Conservation (phyloP, 2,888 invertebrate species). For the Drosophila formosana region DNA sequence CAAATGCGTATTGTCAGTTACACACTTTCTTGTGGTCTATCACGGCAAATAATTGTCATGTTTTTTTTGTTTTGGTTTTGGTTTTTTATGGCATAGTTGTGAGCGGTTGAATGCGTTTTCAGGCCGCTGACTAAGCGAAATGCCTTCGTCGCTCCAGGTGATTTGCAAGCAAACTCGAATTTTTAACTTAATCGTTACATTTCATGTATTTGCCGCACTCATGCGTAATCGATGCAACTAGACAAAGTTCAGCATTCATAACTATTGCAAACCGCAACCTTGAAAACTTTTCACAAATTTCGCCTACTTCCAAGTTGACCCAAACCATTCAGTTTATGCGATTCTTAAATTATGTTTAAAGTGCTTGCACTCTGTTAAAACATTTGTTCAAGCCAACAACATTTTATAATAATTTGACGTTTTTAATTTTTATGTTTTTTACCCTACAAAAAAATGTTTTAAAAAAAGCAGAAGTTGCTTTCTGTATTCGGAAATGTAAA, state of each 20-base stretch:
- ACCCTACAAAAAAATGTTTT: not conserved
- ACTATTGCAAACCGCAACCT: not conserved
- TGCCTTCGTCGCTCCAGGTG: not conserved
- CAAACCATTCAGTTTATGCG: not conserved
- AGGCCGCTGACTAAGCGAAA: conserved; percentile 16
- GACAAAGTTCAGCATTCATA: not conserved
- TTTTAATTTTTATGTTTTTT: not conserved
- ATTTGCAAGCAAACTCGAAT: conserved; percentile 7
- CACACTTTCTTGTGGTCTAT: conserved; percentile 57
- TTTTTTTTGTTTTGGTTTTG: conserved; percentile 6
- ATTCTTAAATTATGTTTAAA: conserved; percentile 1
- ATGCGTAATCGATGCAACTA: not conserved
- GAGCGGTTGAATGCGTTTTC: conserved; percentile 29
- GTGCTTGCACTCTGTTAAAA: not conserved
- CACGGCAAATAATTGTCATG: conserved; percentile 47
- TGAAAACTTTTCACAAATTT: not conserved
- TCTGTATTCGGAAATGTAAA: too few relatives aligned
- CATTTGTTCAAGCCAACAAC: conserved; percentile 9
- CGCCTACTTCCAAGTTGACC: not conserved
- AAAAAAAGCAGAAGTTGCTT: too few relatives aligned
- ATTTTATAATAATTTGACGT: conserved; percentile 1
- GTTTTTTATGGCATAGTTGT: conserved; percentile 28
- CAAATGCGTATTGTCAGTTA: conserved; percentile 47
- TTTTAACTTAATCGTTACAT: conserved; percentile 3
- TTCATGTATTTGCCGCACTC: not conserved